Conservation (phyloP, 2,797 vertebrate species). For the Percopsis omiscomaycus region DNA sequence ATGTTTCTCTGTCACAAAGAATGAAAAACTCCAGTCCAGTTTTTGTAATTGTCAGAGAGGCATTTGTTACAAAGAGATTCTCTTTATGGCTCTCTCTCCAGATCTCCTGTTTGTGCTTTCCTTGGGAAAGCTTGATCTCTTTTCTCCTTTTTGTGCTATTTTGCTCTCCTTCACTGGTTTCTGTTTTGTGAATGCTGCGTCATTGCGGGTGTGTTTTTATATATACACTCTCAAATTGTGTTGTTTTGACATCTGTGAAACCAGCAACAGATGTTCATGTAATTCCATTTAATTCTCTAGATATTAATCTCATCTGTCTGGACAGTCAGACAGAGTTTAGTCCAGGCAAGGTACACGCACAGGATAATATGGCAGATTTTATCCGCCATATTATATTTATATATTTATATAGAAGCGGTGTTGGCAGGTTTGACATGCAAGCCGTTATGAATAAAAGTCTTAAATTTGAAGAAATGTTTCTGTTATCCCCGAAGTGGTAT, state of each 20-base stretch:
- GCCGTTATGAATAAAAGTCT: not conserved
- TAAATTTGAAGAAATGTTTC: not conserved
- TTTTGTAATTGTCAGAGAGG: constrained; percentile 36
- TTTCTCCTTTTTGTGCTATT: constrained; percentile 6
- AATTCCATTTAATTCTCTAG: constrained; percentile 56
- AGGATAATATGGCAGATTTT: not conserved
- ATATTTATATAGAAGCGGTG: constrained; percentile 8
- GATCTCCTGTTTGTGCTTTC: constrained; percentile 11
- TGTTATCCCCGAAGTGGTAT: constrained; percentile 1
- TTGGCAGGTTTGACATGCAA: constrained; percentile 5
- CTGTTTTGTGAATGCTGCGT: not conserved
- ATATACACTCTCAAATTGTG: constrained; percentile 5
- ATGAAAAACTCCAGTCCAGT: constrained; percentile 27
- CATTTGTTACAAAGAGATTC: constrained; percentile 22
- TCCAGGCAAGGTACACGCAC: constrained; percentile 28
- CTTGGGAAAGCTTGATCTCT: not conserved
- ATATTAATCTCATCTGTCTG: constrained; percentile 52
- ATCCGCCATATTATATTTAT: constrained; percentile 14
- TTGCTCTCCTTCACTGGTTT: not conserved
- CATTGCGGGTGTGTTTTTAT: not conserved
- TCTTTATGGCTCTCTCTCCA: constrained; percentile 15
- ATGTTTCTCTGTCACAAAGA: constrained; percentile 13
- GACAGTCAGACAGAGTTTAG: constrained; percentile 1
- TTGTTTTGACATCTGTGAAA: constrained; percentile 51
- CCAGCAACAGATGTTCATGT: constrained; percentile 63